A percentile compares a stretch with the other conserved stretches of the same genome.
These are phyloP conservation scores for Anguilla obscura DNA, from an alignment of 2,797 vertebrate genomes.

Conservation along the genomic window DNA sequence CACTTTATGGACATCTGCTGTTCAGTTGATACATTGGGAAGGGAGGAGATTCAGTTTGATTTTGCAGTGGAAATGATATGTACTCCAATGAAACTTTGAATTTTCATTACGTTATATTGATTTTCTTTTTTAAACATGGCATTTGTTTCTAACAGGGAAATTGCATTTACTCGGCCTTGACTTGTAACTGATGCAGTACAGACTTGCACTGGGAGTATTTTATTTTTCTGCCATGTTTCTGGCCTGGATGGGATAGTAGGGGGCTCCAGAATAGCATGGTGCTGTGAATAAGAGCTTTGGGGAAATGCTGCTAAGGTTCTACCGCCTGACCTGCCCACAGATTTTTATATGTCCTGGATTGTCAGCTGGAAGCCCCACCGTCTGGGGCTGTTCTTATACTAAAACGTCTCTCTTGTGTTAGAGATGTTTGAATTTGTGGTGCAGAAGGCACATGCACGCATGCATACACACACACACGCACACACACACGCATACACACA, in stretches of 20 bases:
- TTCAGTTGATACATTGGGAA: not conserved
- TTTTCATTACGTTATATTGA: not conserved
- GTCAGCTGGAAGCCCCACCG: not conserved
- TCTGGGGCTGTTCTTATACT: not conserved
- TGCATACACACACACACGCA: not conserved
- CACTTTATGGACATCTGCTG: not conserved
- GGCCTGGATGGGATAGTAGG: not conserved
- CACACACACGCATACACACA: not conserved
- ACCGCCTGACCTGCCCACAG: not conserved
- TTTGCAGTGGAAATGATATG: not conserved
- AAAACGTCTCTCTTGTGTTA: not conserved
- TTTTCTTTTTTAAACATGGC: not conserved
- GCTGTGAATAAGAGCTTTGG: conserved; percentile 14
- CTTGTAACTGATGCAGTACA: not conserved
- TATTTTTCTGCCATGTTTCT: not conserved
- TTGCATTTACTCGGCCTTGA: not conserved
- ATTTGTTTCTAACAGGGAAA: not conserved
- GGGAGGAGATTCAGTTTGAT: not conserved
- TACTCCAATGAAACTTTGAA: not conserved
- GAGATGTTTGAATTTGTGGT: not conserved
- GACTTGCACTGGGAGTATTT: not conserved
- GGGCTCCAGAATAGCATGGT: not conserved
- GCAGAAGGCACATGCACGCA: not conserved
- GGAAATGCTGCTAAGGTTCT: not conserved
- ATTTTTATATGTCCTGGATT: conserved; percentile 2